Evolutionary conservation across 2,888 invertebrate genomes (phyloP).

Genomic region (Macrophya annulata): DNA sequence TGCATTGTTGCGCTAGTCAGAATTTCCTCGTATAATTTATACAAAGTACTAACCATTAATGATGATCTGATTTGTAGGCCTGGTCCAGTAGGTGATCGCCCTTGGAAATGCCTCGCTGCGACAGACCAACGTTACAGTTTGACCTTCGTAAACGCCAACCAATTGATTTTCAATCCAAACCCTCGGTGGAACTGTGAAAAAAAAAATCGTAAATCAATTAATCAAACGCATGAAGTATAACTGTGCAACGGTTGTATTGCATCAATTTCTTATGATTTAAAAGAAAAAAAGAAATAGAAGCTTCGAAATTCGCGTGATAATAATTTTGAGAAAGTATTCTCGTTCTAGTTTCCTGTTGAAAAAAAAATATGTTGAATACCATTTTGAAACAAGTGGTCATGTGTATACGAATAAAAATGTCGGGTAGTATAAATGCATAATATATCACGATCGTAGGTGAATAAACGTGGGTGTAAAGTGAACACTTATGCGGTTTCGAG

Average conservation of each 20-base stretch:
- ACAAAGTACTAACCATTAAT: conserved; percentile 66
- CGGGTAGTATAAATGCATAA: not conserved
- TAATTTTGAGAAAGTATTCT: not conserved
- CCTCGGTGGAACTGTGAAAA: conserved; percentile 80
- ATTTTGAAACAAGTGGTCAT: not conserved
- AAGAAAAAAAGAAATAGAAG: conserved; percentile 13
- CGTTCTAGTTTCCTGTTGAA: not conserved
- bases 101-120: conserved; percentile 81
- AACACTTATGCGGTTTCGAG: not conserved
- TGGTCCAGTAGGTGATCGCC: conserved; percentile 82
- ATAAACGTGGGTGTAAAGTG: conserved; percentile 27
- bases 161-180: conserved; percentile 81
- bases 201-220: conserved; percentile 16
- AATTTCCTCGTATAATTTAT: conserved; percentile 8
- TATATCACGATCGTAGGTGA: conserved; percentile 27
- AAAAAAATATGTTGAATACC: too few species aligned
- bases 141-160: conserved; percentile 80
- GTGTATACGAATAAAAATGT: not conserved
- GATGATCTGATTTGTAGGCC: conserved; percentile 72
- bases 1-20: not conserved
- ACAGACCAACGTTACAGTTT: conserved; percentile 80
- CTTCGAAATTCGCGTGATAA: not conserved
- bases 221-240: not conserved
- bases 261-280: not conserved
- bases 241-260: conserved; percentile 20